phyloP scores from a whole-genome alignment of 2,888 invertebrate species.

The Diaperis boleti region DNA sequence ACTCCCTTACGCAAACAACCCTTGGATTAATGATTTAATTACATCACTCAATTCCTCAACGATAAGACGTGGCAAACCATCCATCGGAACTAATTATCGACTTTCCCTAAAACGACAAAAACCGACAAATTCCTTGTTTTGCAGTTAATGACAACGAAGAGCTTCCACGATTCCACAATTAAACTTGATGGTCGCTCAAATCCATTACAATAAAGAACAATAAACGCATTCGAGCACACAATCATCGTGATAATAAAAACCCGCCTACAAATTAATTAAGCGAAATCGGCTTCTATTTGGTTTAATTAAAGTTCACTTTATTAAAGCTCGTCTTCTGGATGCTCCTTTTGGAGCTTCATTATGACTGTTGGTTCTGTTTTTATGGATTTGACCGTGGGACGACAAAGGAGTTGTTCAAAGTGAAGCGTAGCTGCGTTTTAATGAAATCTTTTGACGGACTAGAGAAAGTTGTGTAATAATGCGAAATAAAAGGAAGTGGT shows the following conservation, averaged over 20 bases:
- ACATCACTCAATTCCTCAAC: not conserved
- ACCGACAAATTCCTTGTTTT: no score
- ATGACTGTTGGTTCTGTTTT: not conserved
- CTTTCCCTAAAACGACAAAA: not conserved
- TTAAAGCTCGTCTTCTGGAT: no score
- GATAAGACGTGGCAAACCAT: not conserved
- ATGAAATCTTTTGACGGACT: no score
- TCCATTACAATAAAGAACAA: constrained; percentile 1
- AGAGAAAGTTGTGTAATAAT: no score
- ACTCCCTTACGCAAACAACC: constrained; percentile 21
- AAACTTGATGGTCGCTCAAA: not conserved
- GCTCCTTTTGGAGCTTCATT: not conserved
- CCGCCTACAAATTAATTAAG: not conserved
- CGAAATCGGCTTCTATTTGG: not conserved
- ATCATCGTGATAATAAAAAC: not conserved
- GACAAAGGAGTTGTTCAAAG: no score
- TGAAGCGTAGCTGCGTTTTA: no score
- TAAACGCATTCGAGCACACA: not conserved
- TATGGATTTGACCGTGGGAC: no score
- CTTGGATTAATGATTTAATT: no score
- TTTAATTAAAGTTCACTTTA: not conserved
- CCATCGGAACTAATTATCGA: not conserved
- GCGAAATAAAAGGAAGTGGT: no score
- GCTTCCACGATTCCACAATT: no score
- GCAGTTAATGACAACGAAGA: no score